Evolutionary conservation across 1,140 invertebrate genomes (phyloP).

Genomic region (Penaeus japonicus): DNA sequence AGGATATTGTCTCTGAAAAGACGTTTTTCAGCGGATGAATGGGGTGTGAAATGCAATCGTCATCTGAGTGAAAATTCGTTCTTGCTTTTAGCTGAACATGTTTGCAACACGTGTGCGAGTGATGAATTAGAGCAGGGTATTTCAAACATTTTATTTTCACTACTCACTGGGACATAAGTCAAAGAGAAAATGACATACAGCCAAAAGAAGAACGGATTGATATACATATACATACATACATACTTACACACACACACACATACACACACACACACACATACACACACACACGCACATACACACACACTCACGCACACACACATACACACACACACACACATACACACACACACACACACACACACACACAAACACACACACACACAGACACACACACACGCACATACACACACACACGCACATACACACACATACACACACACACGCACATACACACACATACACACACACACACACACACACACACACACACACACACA

Average conservation of each 20-base stretch:
- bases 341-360: background rate
- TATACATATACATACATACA: background rate
- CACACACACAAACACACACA: background rate
- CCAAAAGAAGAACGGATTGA: background rate
- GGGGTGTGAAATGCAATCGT: too few species aligned
- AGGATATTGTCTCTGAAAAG: too few species aligned
- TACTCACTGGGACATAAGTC: background rate
- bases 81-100: too few species aligned
- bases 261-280: background rate
- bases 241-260: background rate
- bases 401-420: background rate
- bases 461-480: too few species aligned
- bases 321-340: background rate
- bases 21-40: too few species aligned
- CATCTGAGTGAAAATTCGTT: too few species aligned
- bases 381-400: background rate
- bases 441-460: background rate
- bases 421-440: background rate
- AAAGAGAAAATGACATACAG: background rate
- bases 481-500: too few species aligned
- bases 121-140: too few species aligned
- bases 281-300: background rate
- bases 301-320: too few species aligned
- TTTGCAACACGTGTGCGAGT: too few species aligned
- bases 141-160: too few species aligned